Percentiles rank a stretch among this genome's conserved stretches.
These are phyloP conservation scores for Physella acuta DNA, from an alignment of 1,140 invertebrate genomes.

Conservation along the genomic window DNA sequence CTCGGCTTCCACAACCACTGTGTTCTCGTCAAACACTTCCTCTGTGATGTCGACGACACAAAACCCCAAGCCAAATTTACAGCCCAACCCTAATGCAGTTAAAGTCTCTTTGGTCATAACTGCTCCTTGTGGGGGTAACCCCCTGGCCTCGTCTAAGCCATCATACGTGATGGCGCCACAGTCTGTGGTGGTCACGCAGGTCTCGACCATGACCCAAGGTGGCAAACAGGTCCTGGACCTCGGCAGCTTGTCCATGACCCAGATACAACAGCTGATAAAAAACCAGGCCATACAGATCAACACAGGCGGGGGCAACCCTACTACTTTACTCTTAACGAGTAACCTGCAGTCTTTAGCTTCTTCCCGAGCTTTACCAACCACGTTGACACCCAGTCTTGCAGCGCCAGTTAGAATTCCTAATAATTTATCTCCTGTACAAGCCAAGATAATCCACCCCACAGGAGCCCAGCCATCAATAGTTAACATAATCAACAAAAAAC, in stretches of 20 bases:
- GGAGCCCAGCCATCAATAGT: too few species aligned
- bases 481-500: not conserved
- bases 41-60: not conserved
- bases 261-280: constrained; percentile 31
- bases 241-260: constrained; percentile 15
- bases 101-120: not conserved
- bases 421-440: not conserved
- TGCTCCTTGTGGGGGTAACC: not conserved
- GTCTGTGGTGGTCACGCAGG: constrained; percentile 6
- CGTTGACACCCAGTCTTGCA: not conserved
- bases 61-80: not conserved
- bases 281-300: constrained; percentile 31
- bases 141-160: not conserved
- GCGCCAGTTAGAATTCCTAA: not conserved
- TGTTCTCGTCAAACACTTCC: not conserved
- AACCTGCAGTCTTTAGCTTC: constrained; percentile 1
- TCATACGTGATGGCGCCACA: not conserved
- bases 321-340: constrained; percentile 20
- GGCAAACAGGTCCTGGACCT: constrained; percentile 21
- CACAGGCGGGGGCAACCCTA: constrained; percentile 9
- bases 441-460: not conserved
- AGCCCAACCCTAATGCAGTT: too few species aligned
- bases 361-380: not conserved
- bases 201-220: constrained; percentile 17
- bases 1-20: constrained; percentile 27